phyloP scores from a whole-genome alignment of 1,140 invertebrate genomes.

The Drosophila bipectinata region DNA sequence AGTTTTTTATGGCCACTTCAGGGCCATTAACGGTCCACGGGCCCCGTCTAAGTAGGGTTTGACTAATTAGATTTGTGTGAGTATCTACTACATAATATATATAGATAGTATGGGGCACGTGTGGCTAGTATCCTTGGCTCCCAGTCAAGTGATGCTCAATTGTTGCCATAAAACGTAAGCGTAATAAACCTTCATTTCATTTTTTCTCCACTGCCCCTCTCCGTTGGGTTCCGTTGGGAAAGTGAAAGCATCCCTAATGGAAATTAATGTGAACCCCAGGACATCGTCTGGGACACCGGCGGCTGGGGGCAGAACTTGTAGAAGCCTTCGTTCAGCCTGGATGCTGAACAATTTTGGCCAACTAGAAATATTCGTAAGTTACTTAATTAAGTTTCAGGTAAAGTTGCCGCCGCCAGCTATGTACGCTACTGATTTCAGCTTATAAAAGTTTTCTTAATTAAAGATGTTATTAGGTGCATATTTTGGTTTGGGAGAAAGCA shows the following conservation, averaged over 20 bases:
- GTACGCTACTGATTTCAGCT: slow-evolving; percentile 6
- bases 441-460: slow-evolving; percentile 34
- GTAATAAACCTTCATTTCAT: slow-evolving; percentile 62
- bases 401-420: slow-evolving; percentile 39
- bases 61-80: slow-evolving; percentile 70
- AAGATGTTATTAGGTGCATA: slow-evolving; percentile 9
- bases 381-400: slow-evolving; percentile 65
- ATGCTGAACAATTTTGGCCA: slow-evolving; percentile 33
- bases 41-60: slow-evolving; percentile 39
- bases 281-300: neutral
- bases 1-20: slow-evolving; percentile 59
- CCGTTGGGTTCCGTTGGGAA: slow-evolving; percentile 14
- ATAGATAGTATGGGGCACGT: neutral
- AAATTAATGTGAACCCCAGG: slow-evolving; percentile 56
- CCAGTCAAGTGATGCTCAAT: slow-evolving; percentile 43
- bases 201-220: neutral
- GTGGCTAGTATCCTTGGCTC: neutral
- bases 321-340: slow-evolving; percentile 1
- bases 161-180: slow-evolving; percentile 64
- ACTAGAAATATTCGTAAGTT: slow-evolving; percentile 59
- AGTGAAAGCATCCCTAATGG: slow-evolving; percentile 58
- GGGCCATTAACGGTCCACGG: slow-evolving; percentile 51
- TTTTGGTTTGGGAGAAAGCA: neutral
- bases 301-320: neutral
- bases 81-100: slow-evolving; percentile 8